Conservation (phyloP, 2,888 invertebrate genomes). For the Macropis europaea region DNA sequence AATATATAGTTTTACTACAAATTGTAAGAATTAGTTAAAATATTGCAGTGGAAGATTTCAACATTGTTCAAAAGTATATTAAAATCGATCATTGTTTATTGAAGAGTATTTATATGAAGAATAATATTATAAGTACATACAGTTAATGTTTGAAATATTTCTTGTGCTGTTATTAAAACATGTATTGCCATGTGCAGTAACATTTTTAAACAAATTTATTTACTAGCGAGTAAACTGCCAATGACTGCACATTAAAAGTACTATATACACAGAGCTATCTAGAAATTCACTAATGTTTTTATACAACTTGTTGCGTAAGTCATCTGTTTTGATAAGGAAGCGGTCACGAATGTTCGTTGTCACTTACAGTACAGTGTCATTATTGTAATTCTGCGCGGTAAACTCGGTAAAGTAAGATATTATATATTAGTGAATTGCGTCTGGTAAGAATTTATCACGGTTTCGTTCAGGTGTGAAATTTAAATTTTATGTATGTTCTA, state of each 20-base stretch:
- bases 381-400: not conserved
- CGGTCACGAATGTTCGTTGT: not conserved
- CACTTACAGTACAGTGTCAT: not conserved
- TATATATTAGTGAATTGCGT: not conserved
- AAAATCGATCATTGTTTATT: too few species aligned
- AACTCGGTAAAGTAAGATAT: not conserved
- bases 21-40: not conserved
- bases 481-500: not conserved
- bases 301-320: constrained; percentile 40
- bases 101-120: too few species aligned
- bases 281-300: not conserved
- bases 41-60: too few species aligned
- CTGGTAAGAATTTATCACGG: constrained; percentile 5
- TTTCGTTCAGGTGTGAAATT: not conserved
- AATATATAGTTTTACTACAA: too few species aligned
- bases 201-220: not conserved
- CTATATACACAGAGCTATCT: constrained; percentile 4
- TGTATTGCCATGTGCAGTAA: too few species aligned
- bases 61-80: too few species aligned
- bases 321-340: not conserved
- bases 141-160: too few species aligned
- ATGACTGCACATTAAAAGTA: constrained; percentile 12
- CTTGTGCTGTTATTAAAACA: too few species aligned
- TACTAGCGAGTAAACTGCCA: constrained; percentile 5
- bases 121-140: too few species aligned